Conservation (phyloP, 2,888 invertebrate species). For the Nycteola revayana region DNA sequence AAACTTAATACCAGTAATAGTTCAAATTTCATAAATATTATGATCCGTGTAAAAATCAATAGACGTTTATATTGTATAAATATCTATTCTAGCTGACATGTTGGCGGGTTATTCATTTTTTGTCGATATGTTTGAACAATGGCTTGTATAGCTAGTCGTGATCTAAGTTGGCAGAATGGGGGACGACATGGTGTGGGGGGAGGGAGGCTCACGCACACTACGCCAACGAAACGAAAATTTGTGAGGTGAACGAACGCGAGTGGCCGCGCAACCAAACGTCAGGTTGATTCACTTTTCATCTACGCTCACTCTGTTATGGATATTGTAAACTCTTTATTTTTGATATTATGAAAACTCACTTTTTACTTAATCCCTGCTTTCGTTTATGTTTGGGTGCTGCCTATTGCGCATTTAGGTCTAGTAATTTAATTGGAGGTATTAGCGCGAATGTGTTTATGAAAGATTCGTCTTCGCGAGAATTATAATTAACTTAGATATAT, state of each 20-base stretch:
- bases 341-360: slow-evolving; percentile 56
- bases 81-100: slow-evolving; percentile 31
- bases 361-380: slow-evolving; percentile 34
- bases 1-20: slow-evolving; percentile 19
- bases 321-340: slow-evolving; percentile 52
- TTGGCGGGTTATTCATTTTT: slow-evolving; percentile 33
- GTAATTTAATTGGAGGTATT: neutral
- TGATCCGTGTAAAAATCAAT: slow-evolving; percentile 22
- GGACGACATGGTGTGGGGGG: slow-evolving; percentile 38
- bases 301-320: slow-evolving; percentile 63
- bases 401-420: slow-evolving; percentile 5
- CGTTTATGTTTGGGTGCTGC: slow-evolving; percentile 19
- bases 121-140: slow-evolving; percentile 46
- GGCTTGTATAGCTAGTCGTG: slow-evolving; percentile 53
- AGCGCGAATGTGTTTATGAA: no score
- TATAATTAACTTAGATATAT: no score
- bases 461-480: no score
- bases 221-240: slow-evolving; percentile 81
- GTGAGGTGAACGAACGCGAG: slow-evolving; percentile 77
- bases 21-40: slow-evolving; percentile 35
- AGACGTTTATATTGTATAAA: slow-evolving; percentile 24
- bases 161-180: slow-evolving; percentile 66
- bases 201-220: slow-evolving; percentile 51
- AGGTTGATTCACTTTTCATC: slow-evolving; percentile 82
- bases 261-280: slow-evolving; percentile 75